phyloP scores from a whole-genome alignment of 2,888 invertebrate species.

The Uloborus plumipes region DNA sequence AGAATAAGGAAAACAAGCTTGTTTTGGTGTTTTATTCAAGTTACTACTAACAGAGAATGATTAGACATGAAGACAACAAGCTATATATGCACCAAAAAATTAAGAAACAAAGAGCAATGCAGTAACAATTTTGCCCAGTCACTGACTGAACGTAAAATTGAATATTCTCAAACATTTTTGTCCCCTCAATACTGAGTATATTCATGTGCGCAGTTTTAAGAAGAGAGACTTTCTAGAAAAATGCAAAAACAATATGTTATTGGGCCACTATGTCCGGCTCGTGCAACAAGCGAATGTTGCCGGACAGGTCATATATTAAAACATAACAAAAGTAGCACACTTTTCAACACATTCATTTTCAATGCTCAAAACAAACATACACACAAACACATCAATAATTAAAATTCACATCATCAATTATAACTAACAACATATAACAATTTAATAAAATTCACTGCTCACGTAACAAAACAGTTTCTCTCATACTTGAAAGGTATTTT shows the following conservation, averaged over 20 bases:
- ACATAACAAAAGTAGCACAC: too few species aligned
- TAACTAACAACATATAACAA: too few species aligned
- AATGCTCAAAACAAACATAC: too few species aligned
- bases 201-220: conserved; percentile 28
- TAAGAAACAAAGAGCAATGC: conserved; percentile 55
- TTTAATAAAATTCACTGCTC: too few species aligned
- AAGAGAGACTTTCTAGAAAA: conserved; percentile 32
- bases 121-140: conserved; percentile 43
- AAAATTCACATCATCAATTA: too few species aligned
- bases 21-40: conserved; percentile 51
- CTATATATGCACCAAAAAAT: conserved; percentile 46
- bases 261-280: conserved; percentile 17
- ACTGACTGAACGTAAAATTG: conserved; percentile 21
- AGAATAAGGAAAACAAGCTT: neutral
- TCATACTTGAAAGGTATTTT: too few species aligned
- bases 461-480: too few species aligned
- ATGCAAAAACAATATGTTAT: conserved; percentile 46
- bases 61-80: conserved; percentile 67
- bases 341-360: too few species aligned
- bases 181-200: conserved; percentile 64
- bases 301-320: too few species aligned
- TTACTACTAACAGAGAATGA: conserved; percentile 65
- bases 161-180: conserved; percentile 62
- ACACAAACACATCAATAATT: too few species aligned
- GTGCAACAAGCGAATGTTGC: too few species aligned